These are phyloP conservation scores for Atethmia centrago DNA, from an alignment of 2,888 invertebrate species.

Conservation along the genomic window DNA sequence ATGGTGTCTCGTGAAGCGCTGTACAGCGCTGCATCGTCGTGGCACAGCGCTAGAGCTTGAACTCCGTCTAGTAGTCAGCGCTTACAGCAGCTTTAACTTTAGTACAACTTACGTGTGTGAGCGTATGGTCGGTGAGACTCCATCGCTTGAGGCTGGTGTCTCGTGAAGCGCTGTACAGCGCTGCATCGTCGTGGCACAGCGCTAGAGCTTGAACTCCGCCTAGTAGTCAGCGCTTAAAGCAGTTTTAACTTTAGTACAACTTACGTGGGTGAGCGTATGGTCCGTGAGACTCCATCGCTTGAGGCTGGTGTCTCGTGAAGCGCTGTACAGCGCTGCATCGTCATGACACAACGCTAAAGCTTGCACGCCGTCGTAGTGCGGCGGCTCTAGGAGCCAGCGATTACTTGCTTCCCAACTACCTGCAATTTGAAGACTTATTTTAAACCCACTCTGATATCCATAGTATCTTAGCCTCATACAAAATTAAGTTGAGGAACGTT, in stretches of 20 bases:
- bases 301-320: conserved; percentile 96
- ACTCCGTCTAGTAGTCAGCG: too few species aligned
- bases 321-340: conserved; percentile 94
- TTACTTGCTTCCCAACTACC: conserved; percentile 86
- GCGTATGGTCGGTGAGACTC: conserved; percentile 91
- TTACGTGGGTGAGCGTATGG: conserved; percentile 90
- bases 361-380: conserved; percentile 97
- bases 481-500: background rate
- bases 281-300: conserved; percentile 94
- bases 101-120: conserved; percentile 87
- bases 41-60: conserved; percentile 56
- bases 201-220: conserved; percentile 45
- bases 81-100: background rate
- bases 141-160: conserved; percentile 97
- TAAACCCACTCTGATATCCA: too few species aligned
- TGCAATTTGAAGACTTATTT: conserved; percentile 41
- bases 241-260: conserved; percentile 41
- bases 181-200: too few species aligned
- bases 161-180: conserved; percentile 92
- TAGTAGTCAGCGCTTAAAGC: background rate
- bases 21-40: too few species aligned
- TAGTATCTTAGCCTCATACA: too few species aligned
- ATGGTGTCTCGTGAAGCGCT: conserved; percentile 96
- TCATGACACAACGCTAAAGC: conserved; percentile 93
- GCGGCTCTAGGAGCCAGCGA: conserved; percentile 94